Conservation (phyloP, 1,140 invertebrate species). For the Camponotus vicinus region DNA sequence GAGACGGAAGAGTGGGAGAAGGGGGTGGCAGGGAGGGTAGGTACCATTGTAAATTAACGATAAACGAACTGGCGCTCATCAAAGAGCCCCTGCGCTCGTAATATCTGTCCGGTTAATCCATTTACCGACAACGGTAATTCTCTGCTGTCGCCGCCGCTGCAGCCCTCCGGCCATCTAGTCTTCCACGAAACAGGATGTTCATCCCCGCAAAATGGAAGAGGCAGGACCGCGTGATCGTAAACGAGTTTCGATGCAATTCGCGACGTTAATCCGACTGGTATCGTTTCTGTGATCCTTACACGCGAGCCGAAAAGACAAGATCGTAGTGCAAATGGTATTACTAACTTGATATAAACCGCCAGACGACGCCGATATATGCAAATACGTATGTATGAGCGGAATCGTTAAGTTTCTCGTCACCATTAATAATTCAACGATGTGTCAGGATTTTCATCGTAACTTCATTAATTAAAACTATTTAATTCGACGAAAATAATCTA, state of each 20-base stretch:
- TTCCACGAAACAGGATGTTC: constrained; percentile 59
- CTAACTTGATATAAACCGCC: background rate
- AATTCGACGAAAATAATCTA: background rate
- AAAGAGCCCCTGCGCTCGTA: constrained; percentile 75
- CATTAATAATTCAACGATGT: background rate
- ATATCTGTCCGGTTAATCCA: constrained; percentile 77
- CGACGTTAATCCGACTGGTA: constrained; percentile 53
- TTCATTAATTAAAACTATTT: constrained; percentile 2
- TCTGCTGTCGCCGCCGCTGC: constrained; percentile 69
- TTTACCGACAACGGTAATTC: constrained; percentile 78
- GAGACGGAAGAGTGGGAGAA: background rate
- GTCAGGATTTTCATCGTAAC: background rate
- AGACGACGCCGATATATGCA: constrained; percentile 1
- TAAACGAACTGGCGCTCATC: constrained; percentile 78
- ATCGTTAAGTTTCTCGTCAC: background rate
- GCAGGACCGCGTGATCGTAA: constrained; percentile 16
- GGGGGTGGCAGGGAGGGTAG: constrained; percentile 44
- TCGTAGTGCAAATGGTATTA: constrained; percentile 28
- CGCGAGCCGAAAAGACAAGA: constrained; percentile 63
- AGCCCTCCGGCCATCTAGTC: constrained; percentile 56
- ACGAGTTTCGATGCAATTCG: constrained; percentile 52
- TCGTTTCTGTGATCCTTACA: constrained; percentile 57
- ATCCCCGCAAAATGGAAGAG: constrained; percentile 53
- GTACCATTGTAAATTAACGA: constrained; percentile 78
- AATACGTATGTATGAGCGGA: background rate